Percentiles rank a stretch among this genome's conserved stretches.
phyloP scores from a whole-genome alignment of 1,140 invertebrate species.

The Anagrus nilaparvatae region DNA sequence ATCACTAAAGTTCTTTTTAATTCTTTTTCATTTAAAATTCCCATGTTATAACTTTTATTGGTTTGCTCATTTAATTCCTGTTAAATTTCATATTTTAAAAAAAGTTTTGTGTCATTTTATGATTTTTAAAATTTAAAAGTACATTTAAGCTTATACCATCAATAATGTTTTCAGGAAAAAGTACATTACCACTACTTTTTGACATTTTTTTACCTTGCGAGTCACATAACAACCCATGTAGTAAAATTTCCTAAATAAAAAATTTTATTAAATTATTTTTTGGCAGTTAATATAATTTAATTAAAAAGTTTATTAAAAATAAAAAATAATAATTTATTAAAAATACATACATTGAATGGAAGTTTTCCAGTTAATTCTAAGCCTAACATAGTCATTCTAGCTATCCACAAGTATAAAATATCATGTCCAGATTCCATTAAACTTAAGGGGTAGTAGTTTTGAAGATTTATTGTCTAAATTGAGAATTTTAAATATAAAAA shows the following conservation, averaged over 20 bases:
- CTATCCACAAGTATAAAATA: conserved; percentile 98
- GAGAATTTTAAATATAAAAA: too few species aligned
- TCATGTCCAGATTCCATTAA: conserved; percentile 96
- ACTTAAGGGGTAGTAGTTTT: conserved; percentile 72
- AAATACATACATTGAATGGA: conserved; percentile 61
- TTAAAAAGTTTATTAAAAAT: too few species aligned
- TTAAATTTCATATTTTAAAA: conserved; percentile 13
- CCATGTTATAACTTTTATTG: conserved; percentile 46
- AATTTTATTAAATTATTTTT: conserved; percentile 9
- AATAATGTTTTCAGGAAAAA: conserved; percentile 90
- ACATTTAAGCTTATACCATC: conserved; percentile 64
- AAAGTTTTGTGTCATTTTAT: too few species aligned
- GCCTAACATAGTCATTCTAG: conserved; percentile 93
- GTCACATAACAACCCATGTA: conserved; percentile 95
- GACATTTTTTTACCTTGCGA: conserved; percentile 98
- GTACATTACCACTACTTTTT: conserved; percentile 93
- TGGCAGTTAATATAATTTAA: too few species aligned
- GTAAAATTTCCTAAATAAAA: conserved; percentile 47
- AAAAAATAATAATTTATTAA: too few species aligned
- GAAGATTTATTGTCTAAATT: conserved; percentile 36
- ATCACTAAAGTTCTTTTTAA: conserved; percentile 54
- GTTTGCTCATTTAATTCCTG: conserved; percentile 53
- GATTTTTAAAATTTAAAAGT: background rate
- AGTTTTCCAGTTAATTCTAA: conserved; percentile 70
- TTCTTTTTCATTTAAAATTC: conserved; percentile 66